phyloP scores from a whole-genome alignment of 2,888 invertebrate species.

The Candidula unifasciata region DNA sequence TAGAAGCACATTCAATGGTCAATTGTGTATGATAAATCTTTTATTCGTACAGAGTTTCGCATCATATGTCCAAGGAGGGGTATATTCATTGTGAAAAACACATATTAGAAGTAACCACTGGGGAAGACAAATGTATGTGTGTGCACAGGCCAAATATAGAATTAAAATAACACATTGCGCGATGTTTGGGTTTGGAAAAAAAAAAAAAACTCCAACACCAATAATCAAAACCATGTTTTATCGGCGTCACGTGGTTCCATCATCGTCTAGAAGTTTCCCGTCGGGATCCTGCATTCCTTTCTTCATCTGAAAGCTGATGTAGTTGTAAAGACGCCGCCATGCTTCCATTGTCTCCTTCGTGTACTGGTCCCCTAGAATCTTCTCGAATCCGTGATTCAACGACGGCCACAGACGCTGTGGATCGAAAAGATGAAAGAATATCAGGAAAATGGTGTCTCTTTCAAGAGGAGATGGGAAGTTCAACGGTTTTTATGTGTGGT shows the following conservation, averaged over 20 bases:
- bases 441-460: no score
- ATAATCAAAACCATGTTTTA: not conserved
- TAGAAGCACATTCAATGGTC: no score
- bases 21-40: no score
- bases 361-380: constrained; percentile 66
- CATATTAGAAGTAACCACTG: no score
- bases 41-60: no score
- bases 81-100: no score
- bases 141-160: no score
- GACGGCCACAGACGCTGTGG: constrained; percentile 74
- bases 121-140: no score
- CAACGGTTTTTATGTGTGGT: not conserved
- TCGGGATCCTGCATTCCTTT: constrained; percentile 72
- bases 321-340: constrained; percentile 72
- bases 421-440: not conserved
- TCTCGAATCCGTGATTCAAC: constrained; percentile 67
- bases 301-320: constrained; percentile 73
- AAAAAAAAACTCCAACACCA: not conserved
- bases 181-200: not conserved
- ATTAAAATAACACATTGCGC: no score
- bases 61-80: no score
- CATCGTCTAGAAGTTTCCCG: constrained; percentile 53
- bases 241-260: constrained; percentile 48
- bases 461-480: no score
- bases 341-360: constrained; percentile 70